Evolutionary conservation across 2,797 vertebrate genomes (phyloP).

Genomic region (Phrynocephalus forsythii): DNA sequence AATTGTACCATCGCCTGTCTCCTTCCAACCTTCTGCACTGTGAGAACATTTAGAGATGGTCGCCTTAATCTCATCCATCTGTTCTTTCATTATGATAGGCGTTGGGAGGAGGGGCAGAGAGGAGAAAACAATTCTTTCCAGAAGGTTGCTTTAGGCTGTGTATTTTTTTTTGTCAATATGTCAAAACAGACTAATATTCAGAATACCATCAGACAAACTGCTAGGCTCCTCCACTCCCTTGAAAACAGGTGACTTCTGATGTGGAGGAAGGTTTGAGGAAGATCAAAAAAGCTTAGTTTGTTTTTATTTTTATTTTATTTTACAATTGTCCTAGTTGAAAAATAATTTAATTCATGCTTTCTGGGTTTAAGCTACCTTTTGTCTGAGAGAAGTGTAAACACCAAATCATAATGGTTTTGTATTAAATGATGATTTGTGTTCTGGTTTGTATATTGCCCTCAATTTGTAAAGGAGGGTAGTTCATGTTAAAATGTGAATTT

Average conservation of each 20-base stretch:
- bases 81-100: slow-evolving; percentile 46
- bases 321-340: background rate
- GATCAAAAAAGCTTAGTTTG: background rate
- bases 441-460: background rate
- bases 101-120: slow-evolving; percentile 9
- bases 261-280: background rate
- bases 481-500: background rate
- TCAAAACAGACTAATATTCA: slow-evolving; percentile 51
- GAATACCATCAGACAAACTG: slow-evolving; percentile 16
- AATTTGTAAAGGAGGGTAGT: background rate
- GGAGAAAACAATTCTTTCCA: slow-evolving; percentile 41
- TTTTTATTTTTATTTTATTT: background rate
- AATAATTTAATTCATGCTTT: background rate
- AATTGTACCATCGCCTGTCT: slow-evolving; percentile 39
- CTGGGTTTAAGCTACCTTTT: background rate
- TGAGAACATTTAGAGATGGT: slow-evolving; percentile 33
- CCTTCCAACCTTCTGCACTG: slow-evolving; percentile 38
- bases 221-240: slow-evolving; percentile 26
- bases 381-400: background rate
- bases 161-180: slow-evolving; percentile 47
- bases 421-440: background rate
- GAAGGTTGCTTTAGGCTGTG: slow-evolving; percentile 46
- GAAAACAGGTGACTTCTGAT: slow-evolving; percentile 2
- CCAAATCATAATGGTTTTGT: too few relatives aligned
- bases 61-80: slow-evolving; percentile 61